Evolutionary conservation across 2,888 invertebrate genomes (phyloP), one percentile per base, ranked within the genome.

Genomic region (Euclidia mi): DNA sequence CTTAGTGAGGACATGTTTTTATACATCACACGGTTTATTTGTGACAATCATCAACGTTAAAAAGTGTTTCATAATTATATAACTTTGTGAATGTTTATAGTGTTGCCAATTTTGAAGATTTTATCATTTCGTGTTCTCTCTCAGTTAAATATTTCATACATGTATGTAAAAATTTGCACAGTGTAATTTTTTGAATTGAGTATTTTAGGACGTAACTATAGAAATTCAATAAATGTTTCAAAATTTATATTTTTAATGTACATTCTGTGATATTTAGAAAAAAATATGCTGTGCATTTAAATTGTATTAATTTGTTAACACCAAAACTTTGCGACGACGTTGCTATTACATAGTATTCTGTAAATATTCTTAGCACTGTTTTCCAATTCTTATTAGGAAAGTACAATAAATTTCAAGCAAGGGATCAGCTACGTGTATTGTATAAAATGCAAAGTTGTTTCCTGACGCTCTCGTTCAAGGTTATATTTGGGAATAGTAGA

Each of bases 11-110:
- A 10, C 15, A 31, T 25, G 9, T 10, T 51, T 31, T 58, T 53
- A 44, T 65, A 62, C 29, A 56, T 34, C 45, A 40, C 53, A 56
- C 44, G 44, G 34, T 66, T 58, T 56, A 40, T 51, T 55, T 59
- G 56, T 56, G 56, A 59, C 49, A 50, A 44, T 51, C 48, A 53
- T 42, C 40, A 42, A 45, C 37, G 14, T 18, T 35, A 49, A 50
- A 28, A 37, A 42, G 37, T 49, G 46, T 17, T 46, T 41, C 9
- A 34, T 46, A 45, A 18, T 14, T 37, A 42, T 41, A 37, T 41
- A 42, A 28, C 35, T 34, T 42, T 46, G 15, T 41, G 15, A 35
- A 42, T 25, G 20, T 25, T 25, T 25, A 25, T 25, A 3, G 20
- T 25, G 20, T 25, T 25, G 20, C 20, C 20, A 25, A 25, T 25